Evolutionary conservation across 2,797 vertebrate species (phyloP).

Genomic region (Takifugu rubripes): DNA sequence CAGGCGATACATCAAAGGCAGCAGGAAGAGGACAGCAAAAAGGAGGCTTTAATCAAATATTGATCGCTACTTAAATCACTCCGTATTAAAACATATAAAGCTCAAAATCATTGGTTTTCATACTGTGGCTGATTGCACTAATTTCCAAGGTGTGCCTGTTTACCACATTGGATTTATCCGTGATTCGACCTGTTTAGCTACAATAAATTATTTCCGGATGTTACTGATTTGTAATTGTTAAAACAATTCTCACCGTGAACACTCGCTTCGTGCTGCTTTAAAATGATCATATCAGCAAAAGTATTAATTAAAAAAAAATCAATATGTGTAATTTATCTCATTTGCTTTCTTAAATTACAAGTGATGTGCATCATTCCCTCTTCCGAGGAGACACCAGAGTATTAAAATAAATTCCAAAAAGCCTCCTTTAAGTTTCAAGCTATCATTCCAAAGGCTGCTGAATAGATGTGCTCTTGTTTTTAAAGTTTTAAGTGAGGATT

Average conservation of each 20-base stretch:
- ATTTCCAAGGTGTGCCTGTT: slow-evolving; percentile 20
- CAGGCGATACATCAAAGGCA: slow-evolving; percentile 64
- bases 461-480: slow-evolving; percentile 5
- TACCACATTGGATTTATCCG: background rate
- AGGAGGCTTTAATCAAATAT: slow-evolving; percentile 71
- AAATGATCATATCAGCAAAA: background rate
- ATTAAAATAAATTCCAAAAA: slow-evolving; percentile 17
- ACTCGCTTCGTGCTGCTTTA: no score
- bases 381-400: no score
- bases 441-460: slow-evolving; percentile 11
- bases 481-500: slow-evolving; percentile 15
- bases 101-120: slow-evolving; percentile 28
- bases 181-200: slow-evolving; percentile 13
- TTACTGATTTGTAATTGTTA: background rate
- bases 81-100: slow-evolving; percentile 43
- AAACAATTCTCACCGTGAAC: no score
- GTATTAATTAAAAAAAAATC: slow-evolving; percentile 7
- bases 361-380: no score
- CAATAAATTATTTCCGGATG: background rate
- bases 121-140: slow-evolving; percentile 16
- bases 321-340: slow-evolving; percentile 7
- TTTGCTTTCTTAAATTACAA: no score
- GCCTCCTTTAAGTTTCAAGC: background rate
- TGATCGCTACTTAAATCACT: slow-evolving; percentile 64
- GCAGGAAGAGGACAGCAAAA: slow-evolving; percentile 62